Conservation (phyloP, 2,888 invertebrate genomes). For the Synergus gifuensis region DNA sequence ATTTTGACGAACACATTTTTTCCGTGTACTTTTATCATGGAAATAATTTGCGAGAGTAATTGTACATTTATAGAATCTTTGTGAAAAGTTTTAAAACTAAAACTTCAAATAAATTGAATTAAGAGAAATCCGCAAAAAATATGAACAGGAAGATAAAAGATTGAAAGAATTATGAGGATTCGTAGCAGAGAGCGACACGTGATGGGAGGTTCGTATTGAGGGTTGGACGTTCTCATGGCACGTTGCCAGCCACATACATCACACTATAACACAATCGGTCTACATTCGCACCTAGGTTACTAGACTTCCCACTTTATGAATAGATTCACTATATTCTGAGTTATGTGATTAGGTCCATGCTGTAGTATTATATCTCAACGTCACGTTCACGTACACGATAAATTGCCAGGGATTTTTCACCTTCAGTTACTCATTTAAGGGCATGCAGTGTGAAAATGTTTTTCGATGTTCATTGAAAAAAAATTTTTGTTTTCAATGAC, state of each 20-base stretch:
- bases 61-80: too few relatives aligned
- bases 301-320: conserved; percentile 59
- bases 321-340: conserved; percentile 33
- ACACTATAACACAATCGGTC: conserved; percentile 71
- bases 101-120: background rate
- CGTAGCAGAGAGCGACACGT: conserved; percentile 23
- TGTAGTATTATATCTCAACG: conserved; percentile 31
- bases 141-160: conserved; percentile 1
- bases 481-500: too few relatives aligned
- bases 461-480: too few relatives aligned
- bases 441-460: too few relatives aligned
- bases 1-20: too few relatives aligned
- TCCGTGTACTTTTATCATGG: too few relatives aligned
- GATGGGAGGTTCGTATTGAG: conserved; percentile 34
- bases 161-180: background rate
- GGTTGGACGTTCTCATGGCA: conserved; percentile 66
- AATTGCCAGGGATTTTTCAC: conserved; percentile 4
- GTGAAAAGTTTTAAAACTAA: too few relatives aligned
- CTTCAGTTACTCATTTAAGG: background rate
- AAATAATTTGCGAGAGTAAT: too few relatives aligned
- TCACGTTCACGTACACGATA: conserved; percentile 25
- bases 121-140: background rate
- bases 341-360: conserved; percentile 19
- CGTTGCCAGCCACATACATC: conserved; percentile 70
- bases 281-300: conserved; percentile 67